These are phyloP conservation scores for Blera fallax DNA, from an alignment of 2,888 invertebrate species.

Conservation along the genomic window DNA sequence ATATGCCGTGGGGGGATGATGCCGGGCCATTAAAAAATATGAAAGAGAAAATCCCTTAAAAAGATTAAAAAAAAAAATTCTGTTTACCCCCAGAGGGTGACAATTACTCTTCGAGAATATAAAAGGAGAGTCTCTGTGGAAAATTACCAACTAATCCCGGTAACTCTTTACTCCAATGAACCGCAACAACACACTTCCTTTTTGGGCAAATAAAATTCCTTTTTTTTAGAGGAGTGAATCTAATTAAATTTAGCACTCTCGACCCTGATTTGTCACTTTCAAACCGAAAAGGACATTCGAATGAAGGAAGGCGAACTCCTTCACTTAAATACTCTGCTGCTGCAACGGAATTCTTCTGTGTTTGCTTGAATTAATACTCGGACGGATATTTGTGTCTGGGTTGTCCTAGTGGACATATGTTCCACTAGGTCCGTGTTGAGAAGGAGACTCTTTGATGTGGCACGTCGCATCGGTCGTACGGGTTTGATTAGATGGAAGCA, in stretches of 20 bases:
- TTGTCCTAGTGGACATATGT: conserved; percentile 55
- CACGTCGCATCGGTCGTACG: conserved; percentile 21
- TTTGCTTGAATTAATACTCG: conserved; percentile 50
- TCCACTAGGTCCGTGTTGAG: background rate
- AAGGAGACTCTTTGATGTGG: conserved; percentile 1
- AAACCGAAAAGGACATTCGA: conserved; percentile 31
- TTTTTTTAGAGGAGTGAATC: conserved; percentile 51
- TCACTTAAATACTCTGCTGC: conserved; percentile 17
- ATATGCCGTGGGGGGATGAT: background rate
- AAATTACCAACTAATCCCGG: conserved; percentile 66
- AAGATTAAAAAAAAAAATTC: conserved; percentile 52
- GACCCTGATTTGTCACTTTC: conserved; percentile 65
- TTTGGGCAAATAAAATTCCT: conserved; percentile 55
- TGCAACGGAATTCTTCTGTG: conserved; percentile 35
- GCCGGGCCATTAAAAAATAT: conserved; percentile 31
- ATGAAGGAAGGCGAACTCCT: no score
- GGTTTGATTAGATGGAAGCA: conserved; percentile 59
- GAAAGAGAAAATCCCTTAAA: conserved; percentile 47
- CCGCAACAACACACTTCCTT: conserved; percentile 50
- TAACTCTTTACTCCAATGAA: conserved; percentile 60
- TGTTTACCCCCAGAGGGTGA: conserved; percentile 19
- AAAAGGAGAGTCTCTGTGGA: conserved; percentile 29
- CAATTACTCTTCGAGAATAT: conserved; percentile 23
- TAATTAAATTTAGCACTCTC: conserved; percentile 69
- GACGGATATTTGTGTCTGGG: conserved; percentile 53